phyloP scores from a whole-genome alignment of 2,113 vertebrate species.

The Cyprinodon tularosa region DNA sequence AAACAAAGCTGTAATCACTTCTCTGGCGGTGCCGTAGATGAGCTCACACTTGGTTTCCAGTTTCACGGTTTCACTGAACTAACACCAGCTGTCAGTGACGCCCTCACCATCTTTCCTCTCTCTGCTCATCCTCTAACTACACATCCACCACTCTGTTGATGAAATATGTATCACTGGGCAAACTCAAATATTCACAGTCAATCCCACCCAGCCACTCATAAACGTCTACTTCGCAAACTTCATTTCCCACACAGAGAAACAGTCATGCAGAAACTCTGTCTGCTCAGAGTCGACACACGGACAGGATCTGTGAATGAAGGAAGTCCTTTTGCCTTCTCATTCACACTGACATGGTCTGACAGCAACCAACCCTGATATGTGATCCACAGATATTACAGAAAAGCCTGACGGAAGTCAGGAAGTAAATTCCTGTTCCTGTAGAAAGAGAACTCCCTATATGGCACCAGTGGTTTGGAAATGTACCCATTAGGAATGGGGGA shows the following conservation, averaged over 20 bases:
- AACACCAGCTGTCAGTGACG: conserved; percentile 9
- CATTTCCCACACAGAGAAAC: not conserved
- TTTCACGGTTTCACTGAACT: conserved; percentile 6
- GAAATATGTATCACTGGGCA: conserved; percentile 32
- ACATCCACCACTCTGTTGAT: conserved; percentile 4
- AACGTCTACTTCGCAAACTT: not conserved
- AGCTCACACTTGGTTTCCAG: not conserved
- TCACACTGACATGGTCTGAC: not conserved
- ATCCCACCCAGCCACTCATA: not conserved
- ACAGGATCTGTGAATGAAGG: not conserved
- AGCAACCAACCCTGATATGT: not conserved
- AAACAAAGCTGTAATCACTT: not conserved
- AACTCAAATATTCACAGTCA: not conserved
- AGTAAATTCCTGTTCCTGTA: not conserved
- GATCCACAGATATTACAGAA: not conserved
- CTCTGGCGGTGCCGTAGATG: not conserved
- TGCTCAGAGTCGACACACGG: not conserved
- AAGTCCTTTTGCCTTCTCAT: not conserved
- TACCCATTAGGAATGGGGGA: too few relatives aligned
- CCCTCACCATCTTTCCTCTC: not conserved
- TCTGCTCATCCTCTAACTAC: conserved; percentile 5
- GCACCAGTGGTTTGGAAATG: too few relatives aligned
- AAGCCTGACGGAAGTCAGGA: not conserved
- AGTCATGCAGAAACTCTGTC: not conserved
- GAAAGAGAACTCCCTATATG: not conserved